phyloP scores from a whole-genome alignment of 2,797 vertebrate genomes.

The Austrolebias charrua region DNA sequence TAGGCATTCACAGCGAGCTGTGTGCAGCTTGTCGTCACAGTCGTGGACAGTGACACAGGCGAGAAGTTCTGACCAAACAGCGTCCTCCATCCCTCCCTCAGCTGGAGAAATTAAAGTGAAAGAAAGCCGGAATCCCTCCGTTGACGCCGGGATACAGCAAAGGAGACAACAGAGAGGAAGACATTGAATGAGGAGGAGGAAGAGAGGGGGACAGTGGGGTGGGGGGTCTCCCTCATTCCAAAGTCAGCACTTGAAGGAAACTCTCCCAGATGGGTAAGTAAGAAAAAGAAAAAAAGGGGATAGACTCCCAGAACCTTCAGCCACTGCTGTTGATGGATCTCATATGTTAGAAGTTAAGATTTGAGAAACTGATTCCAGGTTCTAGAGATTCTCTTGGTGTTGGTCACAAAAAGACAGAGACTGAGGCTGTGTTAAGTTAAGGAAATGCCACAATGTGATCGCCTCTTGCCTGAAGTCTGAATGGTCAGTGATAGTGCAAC shows the following conservation, averaged over 20 bases:
- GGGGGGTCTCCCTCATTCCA: slow-evolving; percentile 67
- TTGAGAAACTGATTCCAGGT: slow-evolving; percentile 79
- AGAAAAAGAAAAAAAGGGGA: slow-evolving; percentile 27
- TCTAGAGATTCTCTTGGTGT: slow-evolving; percentile 45
- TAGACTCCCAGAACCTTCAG: slow-evolving; percentile 43
- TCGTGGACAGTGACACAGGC: slow-evolving; percentile 74
- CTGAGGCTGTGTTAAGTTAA: slow-evolving; percentile 7
- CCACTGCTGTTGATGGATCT: slow-evolving; percentile 75
- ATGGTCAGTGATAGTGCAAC: slow-evolving; percentile 8
- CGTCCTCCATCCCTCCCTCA: slow-evolving; percentile 28
- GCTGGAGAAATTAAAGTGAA: slow-evolving; percentile 59
- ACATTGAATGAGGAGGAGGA: slow-evolving; percentile 41
- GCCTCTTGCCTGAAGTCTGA: slow-evolving; percentile 14
- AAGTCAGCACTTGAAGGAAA: slow-evolving; percentile 77
- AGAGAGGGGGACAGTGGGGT: neutral
- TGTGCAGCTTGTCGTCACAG: slow-evolving; percentile 63
- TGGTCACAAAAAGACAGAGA: slow-evolving; percentile 8
- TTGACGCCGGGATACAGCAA: slow-evolving; percentile 34
- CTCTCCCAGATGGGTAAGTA: slow-evolving; percentile 87
- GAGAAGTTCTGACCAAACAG: slow-evolving; percentile 62
- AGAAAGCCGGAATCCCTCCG: slow-evolving; percentile 49
- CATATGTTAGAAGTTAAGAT: slow-evolving; percentile 78
- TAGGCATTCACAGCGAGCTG: slow-evolving; percentile 54
- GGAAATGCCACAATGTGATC: slow-evolving; percentile 22
- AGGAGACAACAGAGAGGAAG: slow-evolving; percentile 28